Conservation (phyloP, 2,797 vertebrate species). For the Poeciliopsis turneri region DNA sequence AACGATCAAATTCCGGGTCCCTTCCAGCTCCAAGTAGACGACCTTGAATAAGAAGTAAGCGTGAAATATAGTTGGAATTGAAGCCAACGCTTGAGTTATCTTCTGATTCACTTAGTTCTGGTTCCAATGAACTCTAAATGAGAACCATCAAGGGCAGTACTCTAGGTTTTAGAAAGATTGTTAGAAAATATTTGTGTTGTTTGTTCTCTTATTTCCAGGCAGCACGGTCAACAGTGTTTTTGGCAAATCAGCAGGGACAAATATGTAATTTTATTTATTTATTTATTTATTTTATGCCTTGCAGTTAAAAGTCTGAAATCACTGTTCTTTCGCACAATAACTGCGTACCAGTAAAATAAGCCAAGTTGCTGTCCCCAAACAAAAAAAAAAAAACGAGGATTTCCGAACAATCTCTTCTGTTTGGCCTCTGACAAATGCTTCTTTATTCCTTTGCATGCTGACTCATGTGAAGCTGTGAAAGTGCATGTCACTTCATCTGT, state of each 20-base stretch:
- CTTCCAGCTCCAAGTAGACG: background rate
- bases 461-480: background rate
- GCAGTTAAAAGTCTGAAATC: background rate
- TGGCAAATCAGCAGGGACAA: background rate
- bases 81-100: background rate
- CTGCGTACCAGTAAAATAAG: background rate
- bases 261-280: background rate
- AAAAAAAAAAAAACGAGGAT: background rate
- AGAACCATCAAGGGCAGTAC: background rate
- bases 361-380: background rate
- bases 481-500: background rate
- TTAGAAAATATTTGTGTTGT: background rate
- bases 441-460: background rate
- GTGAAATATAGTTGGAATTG: background rate
- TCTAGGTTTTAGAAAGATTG: background rate
- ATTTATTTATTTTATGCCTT: background rate
- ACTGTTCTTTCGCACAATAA: constrained; percentile 1
- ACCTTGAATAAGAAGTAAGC: background rate
- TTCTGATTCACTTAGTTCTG: background rate
- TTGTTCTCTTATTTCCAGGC: background rate
- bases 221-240: background rate
- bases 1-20: background rate
- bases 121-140: background rate
- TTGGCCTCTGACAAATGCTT: background rate
- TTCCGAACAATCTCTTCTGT: background rate